Evolutionary conservation across 2,888 invertebrate species (phyloP), one percentile per base, ranked within the genome.

Genomic region (Galerucella calmariensis): DNA sequence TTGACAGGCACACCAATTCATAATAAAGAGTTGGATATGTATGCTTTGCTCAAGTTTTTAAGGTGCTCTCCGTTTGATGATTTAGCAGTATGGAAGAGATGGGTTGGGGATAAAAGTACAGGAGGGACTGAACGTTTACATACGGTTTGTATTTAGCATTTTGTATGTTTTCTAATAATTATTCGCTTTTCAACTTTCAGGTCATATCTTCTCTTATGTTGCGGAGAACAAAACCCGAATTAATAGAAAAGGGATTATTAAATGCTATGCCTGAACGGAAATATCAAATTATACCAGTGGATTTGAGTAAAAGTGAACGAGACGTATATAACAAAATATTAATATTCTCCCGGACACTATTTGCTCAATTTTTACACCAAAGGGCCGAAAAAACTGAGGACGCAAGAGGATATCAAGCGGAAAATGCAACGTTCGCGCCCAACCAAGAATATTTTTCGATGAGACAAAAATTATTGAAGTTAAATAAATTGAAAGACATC

Each of bases 1-100:
- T 90, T 98, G 24, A 97, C 98, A 0, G 98, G 98, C 41, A 98
- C 98, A 0, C 98, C 98, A 0, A 94, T 99, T 59, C 98, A 98
- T 84, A 99, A 99, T 86, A 95, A 96, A 85, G 94, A 97, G 84
- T 87, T 94, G 74, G 97, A 96, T 86, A 88, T 95, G 56, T 96
- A 92, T 87, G 91, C 95, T 0, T 87, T 95, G 63, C 85, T 95
- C 14, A 94, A 97, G 86, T 99, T 97, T 86, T 87, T 99, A 10
- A 88, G 92, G 14, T 95, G 95, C 83, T 89, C 93, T 9, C 98
- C 98, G 0, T 98, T 98, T 86, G 95, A 97, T 85, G 97, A 98
- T 79, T 88, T 95, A 61, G 41, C 48, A 89, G 93, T 96, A 78
- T 98, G 97, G 97, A 97, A 96, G 86, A 92, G 93, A 75, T 97